Conservation (phyloP, 1,140 invertebrate genomes). For the Lasaia peninsularis region DNA sequence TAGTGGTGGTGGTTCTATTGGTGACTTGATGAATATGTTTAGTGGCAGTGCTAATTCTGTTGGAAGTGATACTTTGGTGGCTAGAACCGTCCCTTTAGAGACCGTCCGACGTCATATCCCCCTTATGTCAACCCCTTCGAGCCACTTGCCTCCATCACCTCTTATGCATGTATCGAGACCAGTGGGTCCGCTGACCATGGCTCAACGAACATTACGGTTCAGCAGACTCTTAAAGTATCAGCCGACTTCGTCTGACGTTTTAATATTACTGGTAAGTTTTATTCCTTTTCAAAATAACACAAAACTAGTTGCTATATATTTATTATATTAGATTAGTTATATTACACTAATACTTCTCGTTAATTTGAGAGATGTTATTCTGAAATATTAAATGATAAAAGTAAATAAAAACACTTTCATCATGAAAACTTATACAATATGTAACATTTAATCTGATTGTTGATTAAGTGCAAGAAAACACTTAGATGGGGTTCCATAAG, state of each 20-base stretch:
- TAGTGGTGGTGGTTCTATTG: constrained; percentile 82
- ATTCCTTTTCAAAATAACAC: neutral
- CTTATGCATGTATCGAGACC: constrained; percentile 60
- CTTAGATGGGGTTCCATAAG: no score
- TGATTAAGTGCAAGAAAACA: no score
- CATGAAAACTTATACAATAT: no score
- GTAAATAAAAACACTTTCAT: no score
- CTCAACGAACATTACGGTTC: constrained; percentile 82
- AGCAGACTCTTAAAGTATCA: constrained; percentile 80
- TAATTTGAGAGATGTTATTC: no score
- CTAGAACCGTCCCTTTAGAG: constrained; percentile 83
- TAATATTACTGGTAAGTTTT: constrained; percentile 58
- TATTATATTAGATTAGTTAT: no score
- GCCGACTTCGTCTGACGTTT: constrained; percentile 58
- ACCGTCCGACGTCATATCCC: constrained; percentile 79
- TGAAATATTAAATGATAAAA: no score
- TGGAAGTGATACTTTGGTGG: constrained; percentile 81
- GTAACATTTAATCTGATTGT: no score
- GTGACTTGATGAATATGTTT: constrained; percentile 88
- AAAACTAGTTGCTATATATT: no score
- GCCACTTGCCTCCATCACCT: constrained; percentile 58
- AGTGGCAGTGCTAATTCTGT: constrained; percentile 83
- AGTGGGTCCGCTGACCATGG: constrained; percentile 77
- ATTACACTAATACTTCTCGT: no score
- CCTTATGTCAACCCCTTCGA: constrained; percentile 51